These are phyloP conservation scores for Anoplophora glabripennis DNA, from an alignment of 1,140 invertebrate genomes.

Conservation along the genomic window DNA sequence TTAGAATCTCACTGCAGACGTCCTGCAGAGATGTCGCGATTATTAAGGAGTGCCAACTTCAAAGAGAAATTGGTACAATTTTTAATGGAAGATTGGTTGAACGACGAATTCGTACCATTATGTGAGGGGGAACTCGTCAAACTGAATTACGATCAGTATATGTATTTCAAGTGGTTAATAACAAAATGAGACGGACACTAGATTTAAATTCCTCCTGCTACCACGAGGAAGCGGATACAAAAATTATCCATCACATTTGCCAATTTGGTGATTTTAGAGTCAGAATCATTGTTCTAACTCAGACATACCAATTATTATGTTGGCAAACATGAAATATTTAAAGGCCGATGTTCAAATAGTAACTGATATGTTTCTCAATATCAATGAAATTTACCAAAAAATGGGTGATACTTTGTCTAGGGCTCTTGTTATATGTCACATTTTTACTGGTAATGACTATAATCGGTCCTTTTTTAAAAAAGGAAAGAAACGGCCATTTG, in stretches of 20 bases:
- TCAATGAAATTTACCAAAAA: conserved; percentile 14
- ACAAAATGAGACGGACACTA: conserved; percentile 25
- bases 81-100: too few species aligned
- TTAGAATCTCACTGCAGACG: too few species aligned
- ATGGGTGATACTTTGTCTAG: too few species aligned
- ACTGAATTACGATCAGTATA: conserved; percentile 32
- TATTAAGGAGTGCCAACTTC: conserved; percentile 24
- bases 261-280: conserved; percentile 27
- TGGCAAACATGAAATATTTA: conserved; percentile 38
- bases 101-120: conserved; percentile 22
- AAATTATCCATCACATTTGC: conserved; percentile 39
- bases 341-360: too few species aligned
- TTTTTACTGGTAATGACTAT: not conserved
- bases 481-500: too few species aligned
- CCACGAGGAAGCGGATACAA: conserved; percentile 32
- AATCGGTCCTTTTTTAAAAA: not conserved
- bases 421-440: not conserved
- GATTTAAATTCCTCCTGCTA: conserved; percentile 26
- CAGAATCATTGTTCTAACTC: conserved; percentile 26
- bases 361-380: conserved; percentile 18
- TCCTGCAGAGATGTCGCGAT: conserved; percentile 26
- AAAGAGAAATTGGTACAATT: too few species aligned
- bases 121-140: conserved; percentile 21
- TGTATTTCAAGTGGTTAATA: conserved; percentile 16
- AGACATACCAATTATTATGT: conserved; percentile 38